Evolutionary conservation across 2,113 vertebrate genomes (phyloP).

Genomic region (Anolis sagrei): DNA sequence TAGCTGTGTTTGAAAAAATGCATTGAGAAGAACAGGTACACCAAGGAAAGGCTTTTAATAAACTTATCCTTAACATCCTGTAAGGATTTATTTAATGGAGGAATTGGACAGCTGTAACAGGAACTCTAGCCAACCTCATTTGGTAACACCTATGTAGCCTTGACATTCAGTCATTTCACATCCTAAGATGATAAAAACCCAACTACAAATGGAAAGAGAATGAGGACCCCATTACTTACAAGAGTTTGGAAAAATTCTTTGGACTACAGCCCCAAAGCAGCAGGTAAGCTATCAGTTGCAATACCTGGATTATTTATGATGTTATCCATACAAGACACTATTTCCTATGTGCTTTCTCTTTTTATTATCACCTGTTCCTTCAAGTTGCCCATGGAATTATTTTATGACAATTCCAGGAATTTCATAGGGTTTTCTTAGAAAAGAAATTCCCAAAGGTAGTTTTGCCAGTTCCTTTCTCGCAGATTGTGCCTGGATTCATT

Average conservation of each 20-base stretch:
- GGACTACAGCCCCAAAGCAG: background rate
- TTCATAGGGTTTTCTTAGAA: too few relatives aligned
- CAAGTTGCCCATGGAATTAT: too few relatives aligned
- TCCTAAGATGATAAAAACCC: background rate
- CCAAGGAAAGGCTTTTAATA: conserved; percentile 4
- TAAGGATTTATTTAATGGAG: conserved; percentile 13
- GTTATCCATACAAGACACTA: conserved; percentile 48
- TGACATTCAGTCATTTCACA: conserved; percentile 27
- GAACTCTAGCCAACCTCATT: conserved; percentile 1
- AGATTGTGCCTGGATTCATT: too few relatives aligned
- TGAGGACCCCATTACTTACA: background rate
- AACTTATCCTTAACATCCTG: conserved; percentile 27
- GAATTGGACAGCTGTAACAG: conserved; percentile 34
- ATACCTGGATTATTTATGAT: conserved; percentile 18
- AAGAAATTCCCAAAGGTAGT: too few relatives aligned
- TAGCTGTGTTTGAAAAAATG: background rate
- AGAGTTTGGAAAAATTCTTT: background rate
- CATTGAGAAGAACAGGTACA: conserved; percentile 16
- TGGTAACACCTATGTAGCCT: background rate
- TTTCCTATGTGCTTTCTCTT: conserved; percentile 30
- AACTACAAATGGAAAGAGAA: background rate
- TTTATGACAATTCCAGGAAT: too few relatives aligned
- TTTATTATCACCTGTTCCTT: conserved; percentile 18
- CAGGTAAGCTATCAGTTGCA: background rate
- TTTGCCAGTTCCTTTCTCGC: too few relatives aligned